Evolutionary conservation across 2,888 invertebrate species (phyloP), one percentile per base, ranked within the genome.

Genomic region (Netelia melanura): DNA sequence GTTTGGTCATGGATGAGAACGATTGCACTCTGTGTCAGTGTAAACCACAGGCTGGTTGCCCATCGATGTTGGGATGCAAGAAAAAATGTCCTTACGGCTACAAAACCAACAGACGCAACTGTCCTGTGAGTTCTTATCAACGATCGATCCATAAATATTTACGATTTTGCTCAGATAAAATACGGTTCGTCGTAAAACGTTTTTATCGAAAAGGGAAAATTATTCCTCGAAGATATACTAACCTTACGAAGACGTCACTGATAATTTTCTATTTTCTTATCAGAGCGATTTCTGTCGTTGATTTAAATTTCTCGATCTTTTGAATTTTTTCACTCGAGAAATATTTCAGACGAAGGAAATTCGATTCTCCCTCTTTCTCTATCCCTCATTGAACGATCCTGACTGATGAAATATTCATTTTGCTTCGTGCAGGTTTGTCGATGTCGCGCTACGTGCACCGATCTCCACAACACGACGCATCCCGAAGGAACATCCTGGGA

Each of bases 21-120:
- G 91, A 91, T 72, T 93, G 93, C 85, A 91, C 90, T 23, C 83
- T 92, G 2, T 93, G 93, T 87, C 88, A 91, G 83, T 93, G 93
- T 82, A 90, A 90, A 68, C 87, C 90, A 1, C 88, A 90, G 43
- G 87, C 88, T 1, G 89, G 87, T 21, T 93, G 92, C 84, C 87
- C 91, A 72, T 81, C 89, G 10, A 64, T 90, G 68, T 81, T 81
- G 43, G 88, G 87, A 48, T 93, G 92, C 89, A 91, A 89, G 75
- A 92, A 90, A 81, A 91, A 91, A 77, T 93, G 93, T 83, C 88
- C 88, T 30, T 88, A 89, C 52, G 93, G 93, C 23, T 92, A 90
- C 88, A 91, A 90, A 83, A 89, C 87, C 65, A 91, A 92, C 86
- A 92, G 89, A 86, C 91, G 89, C 71, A 91, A 91, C 72, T 93